Base-by-base conservation (phyloP, 2,113 vertebrate genomes). In the Cyanistes caeruleus region DNA sequence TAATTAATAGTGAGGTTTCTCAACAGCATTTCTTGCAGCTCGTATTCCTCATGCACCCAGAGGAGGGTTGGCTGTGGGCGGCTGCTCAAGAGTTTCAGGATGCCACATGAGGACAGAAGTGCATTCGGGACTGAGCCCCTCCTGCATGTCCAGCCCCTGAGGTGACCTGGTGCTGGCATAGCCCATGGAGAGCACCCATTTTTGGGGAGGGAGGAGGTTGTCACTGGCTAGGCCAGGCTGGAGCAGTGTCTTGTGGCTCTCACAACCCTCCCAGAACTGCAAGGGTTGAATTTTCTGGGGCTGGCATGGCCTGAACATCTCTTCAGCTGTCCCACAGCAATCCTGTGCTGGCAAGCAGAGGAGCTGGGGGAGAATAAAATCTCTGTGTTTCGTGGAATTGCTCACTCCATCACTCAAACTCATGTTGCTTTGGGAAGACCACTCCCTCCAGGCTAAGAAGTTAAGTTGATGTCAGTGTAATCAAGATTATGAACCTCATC, bases 1-100 rank as follows among this genome's bases (percentile, higher is more conserved):
- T 94, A 95, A 96, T 95, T 96, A 96, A 96, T 84, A 89, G 84
- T 62, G 87, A 96, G 72, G 70, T 94, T 89, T 91, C 92, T 95
- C 86, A 51, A 62, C 49, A 74, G 65, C 15, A 1, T 70, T 79
- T 68, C 75, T 72, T 65, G 60, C 33, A 43, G 85, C 72, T 92
- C 3, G 0, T 58, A 6, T 56, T 79, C 27, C 55, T n/a, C 41
- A 52, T 0, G 0, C 10, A 0, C 28, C 72, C 59, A 14, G 65
- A 31, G 68, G 8, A 35, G 83, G 70, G 49, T 3, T 68, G 58
- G 31, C 80, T 59, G 44, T 51, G 82, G 21, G 12, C 41, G 60
- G 39, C 2, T 78, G 65, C 81, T 78, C 39, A 35, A 1, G 12
- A 9, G 58, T 30, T 73, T 16, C 16, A 37, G 73, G 79, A 37